phyloP scores from a whole-genome alignment of 2,797 vertebrate species.

The Catamblyrhynchus diadema region DNA sequence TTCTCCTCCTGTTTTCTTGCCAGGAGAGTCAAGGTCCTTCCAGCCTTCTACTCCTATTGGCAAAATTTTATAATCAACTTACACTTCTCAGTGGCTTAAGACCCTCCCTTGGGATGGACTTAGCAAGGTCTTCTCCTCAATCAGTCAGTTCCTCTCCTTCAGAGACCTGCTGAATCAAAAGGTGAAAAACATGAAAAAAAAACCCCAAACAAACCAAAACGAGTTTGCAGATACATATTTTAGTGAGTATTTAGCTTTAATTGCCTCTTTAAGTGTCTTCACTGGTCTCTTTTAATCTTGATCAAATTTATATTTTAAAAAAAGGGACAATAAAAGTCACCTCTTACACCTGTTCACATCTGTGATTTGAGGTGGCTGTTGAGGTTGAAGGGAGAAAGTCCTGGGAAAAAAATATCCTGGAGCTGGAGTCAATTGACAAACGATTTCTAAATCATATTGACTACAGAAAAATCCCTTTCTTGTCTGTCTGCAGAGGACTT shows the following conservation, averaged over 20 bases:
- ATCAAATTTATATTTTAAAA: background rate
- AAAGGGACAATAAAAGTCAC: background rate
- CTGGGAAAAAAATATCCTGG: background rate
- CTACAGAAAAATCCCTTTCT: background rate
- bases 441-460: background rate
- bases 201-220: background rate
- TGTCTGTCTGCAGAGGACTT: background rate
- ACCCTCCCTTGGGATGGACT: background rate
- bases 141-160: background rate
- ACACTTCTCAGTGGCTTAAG: background rate
- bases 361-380: background rate
- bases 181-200: background rate
- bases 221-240: background rate
- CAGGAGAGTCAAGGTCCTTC: background rate
- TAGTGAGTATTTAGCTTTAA: background rate
- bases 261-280: background rate
- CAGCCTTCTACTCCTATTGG: background rate
- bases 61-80: background rate
- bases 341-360: background rate
- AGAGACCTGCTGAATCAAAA: background rate
- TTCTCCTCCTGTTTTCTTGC: background rate
- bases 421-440: background rate
- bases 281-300: background rate
- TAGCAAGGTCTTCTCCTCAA: background rate
- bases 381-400: background rate